Evolutionary conservation across 1,140 invertebrate species (phyloP), one percentile per base, ranked within the genome.

Genomic region (Elymnias hypermnestra): DNA sequence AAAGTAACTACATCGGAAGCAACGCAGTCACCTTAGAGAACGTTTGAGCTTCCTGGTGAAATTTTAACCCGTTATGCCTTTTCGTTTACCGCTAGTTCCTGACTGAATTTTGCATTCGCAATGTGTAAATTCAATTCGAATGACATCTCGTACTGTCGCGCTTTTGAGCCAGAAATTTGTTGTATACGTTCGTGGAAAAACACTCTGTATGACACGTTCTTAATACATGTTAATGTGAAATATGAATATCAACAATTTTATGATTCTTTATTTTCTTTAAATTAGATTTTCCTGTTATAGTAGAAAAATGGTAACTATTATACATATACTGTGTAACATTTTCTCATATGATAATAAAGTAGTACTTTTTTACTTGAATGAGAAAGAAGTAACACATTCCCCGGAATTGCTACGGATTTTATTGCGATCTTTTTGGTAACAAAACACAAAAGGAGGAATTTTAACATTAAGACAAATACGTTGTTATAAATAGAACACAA

Each of bases 1-100:
- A 49, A 60, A 58, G 51, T 61, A 63, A 69, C 63, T 72, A 69
- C 69, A 72, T 63, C 63, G 63, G 67, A 69, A 66, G 65, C 60
- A 54, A 68, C 62, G 37, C 57, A 71, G 61, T 71, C 66, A 72
- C 55, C 61, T 64, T 40, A 49, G 41, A 67, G 54, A 56, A 57
- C 42, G 53, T 52, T 52, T 49, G 48, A 44, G 23, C 52, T n/a
- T n/a, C n/a, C n/a, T n/a, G n/a, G n/a, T n/a, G n/a, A n/a, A 61
- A 63, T 58, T 58, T 62, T 55, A 56, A 45, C 51, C 53, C 36
- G 37, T 55, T 72, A 67, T 61, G 51, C 39, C 43, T 60, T 69
- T 58, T 49, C 45, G 56, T 62, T 61, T 47, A 42, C 45, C 48
- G 37, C 55, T 42, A 52, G 49, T 58, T 60, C 68, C 55, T 55